A percentile compares a stretch with the other conserved stretches of the same genome.
phyloP scores from a whole-genome alignment of 2,113 vertebrate genomes.

The Sphaerodactylus townsendi region DNA sequence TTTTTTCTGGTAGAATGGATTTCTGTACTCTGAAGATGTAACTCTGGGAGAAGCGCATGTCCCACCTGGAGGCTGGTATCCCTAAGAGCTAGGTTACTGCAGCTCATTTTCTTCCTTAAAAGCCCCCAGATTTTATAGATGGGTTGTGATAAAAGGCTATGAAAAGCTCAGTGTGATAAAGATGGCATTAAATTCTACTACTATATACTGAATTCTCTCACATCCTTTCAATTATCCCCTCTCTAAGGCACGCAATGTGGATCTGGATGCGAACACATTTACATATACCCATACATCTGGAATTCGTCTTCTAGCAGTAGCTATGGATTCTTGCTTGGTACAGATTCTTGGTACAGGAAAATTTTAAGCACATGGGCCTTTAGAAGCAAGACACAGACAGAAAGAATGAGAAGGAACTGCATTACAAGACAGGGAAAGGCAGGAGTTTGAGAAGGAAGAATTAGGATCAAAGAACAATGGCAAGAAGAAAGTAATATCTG shows the following conservation, averaged over 20 bases:
- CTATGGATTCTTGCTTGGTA: neutral
- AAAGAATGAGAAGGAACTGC: neutral
- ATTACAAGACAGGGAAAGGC: neutral
- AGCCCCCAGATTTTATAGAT: neutral
- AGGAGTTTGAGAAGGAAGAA: neutral
- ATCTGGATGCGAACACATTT: neutral
- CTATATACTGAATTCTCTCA: neutral
- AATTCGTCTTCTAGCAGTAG: neutral
- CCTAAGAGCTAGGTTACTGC: neutral
- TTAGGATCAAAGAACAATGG: neutral
- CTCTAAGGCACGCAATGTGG: neutral
- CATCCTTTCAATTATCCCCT: neutral
- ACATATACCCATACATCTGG: neutral
- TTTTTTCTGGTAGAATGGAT: no score
- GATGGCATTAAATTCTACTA: neutral
- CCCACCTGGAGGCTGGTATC: no score
- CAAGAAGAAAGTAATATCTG: neutral
- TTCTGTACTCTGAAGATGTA: no score
- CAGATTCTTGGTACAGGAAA: neutral
- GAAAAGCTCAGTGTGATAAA: neutral
- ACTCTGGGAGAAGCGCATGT: no score
- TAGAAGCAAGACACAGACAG: neutral
- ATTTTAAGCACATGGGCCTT: neutral
- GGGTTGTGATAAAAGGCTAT: neutral
- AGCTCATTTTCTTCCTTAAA: slow-evolving; percentile 26